A percentile compares a stretch with the other conserved stretches of the same genome.
These are phyloP conservation scores for Onthophagus sagittarius DNA, from an alignment of 2,888 invertebrate species.

Conservation along the genomic window DNA sequence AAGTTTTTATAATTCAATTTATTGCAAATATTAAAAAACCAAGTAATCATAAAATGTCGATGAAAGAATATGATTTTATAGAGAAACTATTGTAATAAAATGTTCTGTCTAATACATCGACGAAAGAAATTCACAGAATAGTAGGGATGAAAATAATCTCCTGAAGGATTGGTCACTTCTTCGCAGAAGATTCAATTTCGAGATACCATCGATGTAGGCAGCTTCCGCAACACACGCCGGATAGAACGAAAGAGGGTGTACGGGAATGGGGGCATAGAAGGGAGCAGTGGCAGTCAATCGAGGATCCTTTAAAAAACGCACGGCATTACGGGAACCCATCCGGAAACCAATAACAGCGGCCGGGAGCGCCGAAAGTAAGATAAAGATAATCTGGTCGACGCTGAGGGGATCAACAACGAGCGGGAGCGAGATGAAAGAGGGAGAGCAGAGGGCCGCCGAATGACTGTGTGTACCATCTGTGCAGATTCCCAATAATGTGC, in stretches of 20 bases:
- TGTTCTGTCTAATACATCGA: background rate
- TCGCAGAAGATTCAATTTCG: constrained; percentile 28
- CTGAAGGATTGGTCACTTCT: constrained; percentile 21
- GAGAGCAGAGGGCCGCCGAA: constrained; percentile 33
- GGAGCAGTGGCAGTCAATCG: constrained; percentile 35
- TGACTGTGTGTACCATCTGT: constrained; percentile 47
- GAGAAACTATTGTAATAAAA: background rate
- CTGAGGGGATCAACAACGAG: constrained; percentile 16
- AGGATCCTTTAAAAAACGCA: constrained; percentile 33
- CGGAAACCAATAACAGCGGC: constrained; percentile 41
- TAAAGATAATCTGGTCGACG: constrained; percentile 19
- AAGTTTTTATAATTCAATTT: too few species aligned
- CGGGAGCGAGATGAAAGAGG: constrained; percentile 27
- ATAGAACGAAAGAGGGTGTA: background rate
- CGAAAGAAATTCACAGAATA: background rate
- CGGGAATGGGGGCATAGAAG: background rate
- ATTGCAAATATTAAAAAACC: too few species aligned
- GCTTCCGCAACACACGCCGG: constrained; percentile 3
- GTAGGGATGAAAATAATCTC: background rate
- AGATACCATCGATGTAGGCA: constrained; percentile 19
- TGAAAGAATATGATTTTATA: background rate
- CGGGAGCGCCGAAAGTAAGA: constrained; percentile 26
- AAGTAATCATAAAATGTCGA: background rate
- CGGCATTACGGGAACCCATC: constrained; percentile 40
- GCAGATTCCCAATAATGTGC: constrained; percentile 49